Conservation (phyloP, 2,797 vertebrate genomes). For the Oryzias sinensis region DNA sequence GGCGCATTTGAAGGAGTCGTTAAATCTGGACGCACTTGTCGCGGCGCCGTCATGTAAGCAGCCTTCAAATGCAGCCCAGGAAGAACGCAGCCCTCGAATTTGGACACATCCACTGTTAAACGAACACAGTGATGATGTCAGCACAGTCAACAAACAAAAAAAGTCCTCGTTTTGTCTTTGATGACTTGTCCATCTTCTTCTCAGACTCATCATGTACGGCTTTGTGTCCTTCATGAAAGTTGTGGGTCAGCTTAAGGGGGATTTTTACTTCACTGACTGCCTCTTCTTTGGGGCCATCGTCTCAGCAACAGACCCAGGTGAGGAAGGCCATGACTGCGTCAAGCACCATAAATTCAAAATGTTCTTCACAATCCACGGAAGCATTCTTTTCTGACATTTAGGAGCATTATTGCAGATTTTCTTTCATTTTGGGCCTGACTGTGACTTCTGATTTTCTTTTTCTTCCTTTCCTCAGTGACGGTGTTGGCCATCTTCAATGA, state of each 20-base stretch:
- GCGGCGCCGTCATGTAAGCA: too few relatives aligned
- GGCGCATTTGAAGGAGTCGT: too few relatives aligned
- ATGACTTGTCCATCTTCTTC: not conserved
- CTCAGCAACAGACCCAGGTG: constrained; percentile 97
- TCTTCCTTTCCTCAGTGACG: constrained; percentile 80
- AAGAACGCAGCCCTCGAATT: too few relatives aligned
- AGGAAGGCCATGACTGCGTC: not conserved
- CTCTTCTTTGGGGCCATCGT: constrained; percentile 94
- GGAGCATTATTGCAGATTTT: too few relatives aligned
- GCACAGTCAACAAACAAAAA: too few relatives aligned
- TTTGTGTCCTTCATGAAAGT: constrained; percentile 92
- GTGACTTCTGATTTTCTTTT: not conserved
- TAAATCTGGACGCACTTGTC: too few relatives aligned
- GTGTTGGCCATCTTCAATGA: constrained; percentile 98
- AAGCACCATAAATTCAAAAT: not conserved
- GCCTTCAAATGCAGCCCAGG: too few relatives aligned
- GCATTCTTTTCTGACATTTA: not conserved
- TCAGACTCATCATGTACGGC: constrained; percentile 89
- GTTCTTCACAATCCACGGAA: not conserved
- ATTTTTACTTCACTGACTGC: constrained; percentile 97
- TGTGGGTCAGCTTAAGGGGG: constrained; percentile 87
- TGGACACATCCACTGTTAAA: too few relatives aligned
- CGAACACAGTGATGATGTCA: too few relatives aligned
- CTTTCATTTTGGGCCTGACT: not conserved
- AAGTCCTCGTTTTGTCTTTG: not conserved